Percentiles rank a stretch among this genome's conserved stretches.
Evolutionary conservation across 2,888 invertebrate genomes (phyloP).

Genomic region (Loripinus fragilis): DNA sequence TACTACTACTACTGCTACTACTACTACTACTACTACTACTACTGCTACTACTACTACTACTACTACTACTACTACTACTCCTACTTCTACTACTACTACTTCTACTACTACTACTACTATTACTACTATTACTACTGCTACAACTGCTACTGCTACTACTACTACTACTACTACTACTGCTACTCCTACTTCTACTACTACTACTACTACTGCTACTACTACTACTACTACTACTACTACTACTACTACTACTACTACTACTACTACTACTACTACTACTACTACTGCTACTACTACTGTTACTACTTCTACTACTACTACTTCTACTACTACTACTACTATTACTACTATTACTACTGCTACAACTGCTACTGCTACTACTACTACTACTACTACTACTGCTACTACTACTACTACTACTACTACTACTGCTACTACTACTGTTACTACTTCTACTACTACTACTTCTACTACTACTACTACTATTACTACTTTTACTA

Average conservation of each 20-base stretch:
- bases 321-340: constrained; percentile 48
- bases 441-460: constrained; percentile 31
- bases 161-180: no score
- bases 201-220: constrained; percentile 21
- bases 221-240: constrained; percentile 10
- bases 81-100: no score
- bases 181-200: no score
- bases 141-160: no score
- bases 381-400: constrained; percentile 50
- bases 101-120: no score
- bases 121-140: no score
- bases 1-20: constrained; percentile 30
- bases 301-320: constrained; percentile 35
- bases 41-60: constrained; percentile 32
- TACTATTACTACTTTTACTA: constrained; percentile 22
- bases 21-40: constrained; percentile 35
- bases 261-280: constrained; percentile 29
- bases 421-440: constrained; percentile 24
- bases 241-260: constrained; percentile 17
- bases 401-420: constrained; percentile 46
- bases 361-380: no score
- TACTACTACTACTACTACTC: no score
- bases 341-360: constrained; percentile 16
- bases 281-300: constrained; percentile 38
- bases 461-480: constrained; percentile 8